Evolutionary conservation across 2,113 vertebrate genomes (phyloP), one percentile per base, ranked within the genome.

Genomic region (Vireo altiloquus): DNA sequence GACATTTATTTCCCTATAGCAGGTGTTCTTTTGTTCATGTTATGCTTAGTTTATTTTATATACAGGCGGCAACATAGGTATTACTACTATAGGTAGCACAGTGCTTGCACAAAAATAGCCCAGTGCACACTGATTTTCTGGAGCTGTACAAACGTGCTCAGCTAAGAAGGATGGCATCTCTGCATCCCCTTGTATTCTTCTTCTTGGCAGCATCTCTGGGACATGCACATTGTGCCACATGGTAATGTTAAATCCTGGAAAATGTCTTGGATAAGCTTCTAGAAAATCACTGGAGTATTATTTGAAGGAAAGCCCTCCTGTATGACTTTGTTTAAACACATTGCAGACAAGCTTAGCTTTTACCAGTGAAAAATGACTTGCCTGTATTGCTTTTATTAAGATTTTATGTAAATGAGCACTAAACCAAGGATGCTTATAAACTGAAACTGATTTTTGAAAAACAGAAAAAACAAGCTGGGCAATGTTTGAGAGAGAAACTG

Each of bases 11-110:
- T 90, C 59, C 24, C 37, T 66, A 3, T 2, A 60, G 68, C 79
- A 94, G 50, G 86, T 94, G 86, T 90, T 81, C 63, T 61, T 89
- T 89, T 80, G 60, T 78, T 94, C 89, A 75, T 24, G 6, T 83
- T 46, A 50, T n/a, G 25, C 37, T 90, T 63, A 16, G 25, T 63
- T 61, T 92, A 49, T 72, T 91, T 80, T 69, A 85, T 52, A 56
- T 24, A 76, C 49, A 71, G 61, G 22, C 42, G 75, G 15, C 31
- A 90, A 57, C 10, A 28, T 3, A 53, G 54, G 28, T 53, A 16
- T 53, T 70, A 46, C 23, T 53, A 24, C 47, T 39, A 4, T 4
- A n/a, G 37, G 35, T 50, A 50, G 61, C 42, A 75, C 39, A 54
- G 39, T 24, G 42, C 46, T 69, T 52, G 54, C 47, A 56, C 57